Base-by-base conservation (phyloP, 2,113 vertebrate genomes). In the Paralichthys olivaceus region DNA sequence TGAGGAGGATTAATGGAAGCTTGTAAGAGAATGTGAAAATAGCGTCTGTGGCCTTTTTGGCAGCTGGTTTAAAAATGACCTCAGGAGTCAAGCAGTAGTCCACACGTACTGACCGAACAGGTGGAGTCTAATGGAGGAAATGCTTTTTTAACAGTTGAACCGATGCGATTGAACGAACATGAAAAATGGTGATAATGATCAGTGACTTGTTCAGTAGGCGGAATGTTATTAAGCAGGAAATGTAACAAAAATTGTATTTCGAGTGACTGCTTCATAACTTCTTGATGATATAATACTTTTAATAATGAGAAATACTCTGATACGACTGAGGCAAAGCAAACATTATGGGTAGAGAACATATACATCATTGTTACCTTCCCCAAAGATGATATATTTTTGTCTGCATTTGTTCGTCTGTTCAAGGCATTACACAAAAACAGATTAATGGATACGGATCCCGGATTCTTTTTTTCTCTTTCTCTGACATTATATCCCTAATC, bases 11-110 rank as follows among this genome's bases (percentile, higher is more conserved):
- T 45, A 69, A 68, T 78, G 54, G 61, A 72, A 80, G 20, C 37
- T 26, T 56, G 29, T 40, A 32, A 69, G 25, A 63, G 47, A 56
- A 28, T 67, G 25, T 11, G 25, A 32, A 81, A 65, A 78, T 57
- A 47, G 34, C 72, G 75, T 72, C 66, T 79, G 43, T 47, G 49
- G 4, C 62, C 23, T 20, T 28, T 43, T 77, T 75, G 63, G 63
- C 62, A 69, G 45, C 34, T 55, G 71, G 22, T 43, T 76, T 29
- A 25, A 67, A 77, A 37, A 58, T 49, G 4, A 17, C 43, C 17
- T 13, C 17, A 28, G 11, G 29, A 45, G 20, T 7, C 62, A 72
- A 77, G 66, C 2, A 26, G 51, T 47, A 5, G 60, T 45, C 7
- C 60, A 62, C 65, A 19, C 53, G 3, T 4, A 14, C 40, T 5